Base-by-base conservation (phyloP, 2,888 invertebrate genomes). In the Pristionchus entomophagus region DNA sequence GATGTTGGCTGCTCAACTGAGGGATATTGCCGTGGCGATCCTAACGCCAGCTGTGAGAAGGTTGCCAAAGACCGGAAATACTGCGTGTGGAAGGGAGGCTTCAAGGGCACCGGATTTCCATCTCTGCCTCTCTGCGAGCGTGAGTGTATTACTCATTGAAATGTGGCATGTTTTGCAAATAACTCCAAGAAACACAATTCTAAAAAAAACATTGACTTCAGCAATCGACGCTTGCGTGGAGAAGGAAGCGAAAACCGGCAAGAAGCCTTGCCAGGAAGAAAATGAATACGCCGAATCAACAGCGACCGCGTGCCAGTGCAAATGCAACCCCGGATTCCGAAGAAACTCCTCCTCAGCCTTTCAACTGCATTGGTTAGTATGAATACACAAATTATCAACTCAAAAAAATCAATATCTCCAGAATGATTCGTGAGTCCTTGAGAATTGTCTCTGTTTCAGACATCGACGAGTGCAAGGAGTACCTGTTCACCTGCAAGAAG, bases 391-490 rank as follows among this genome's bases (percentile, higher is more conserved):
- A 10, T 45, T 19, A 73, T 6, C 19, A 26, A 32, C 19, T 45
- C 6, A n/a, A n/a, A n/a, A n/a, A 5, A 10, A 1, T 32, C 51
- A 22, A 10, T 32, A 69, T 69, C 35, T 4, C 14, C 45, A 45
- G 6, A 45, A 10, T 45, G 6, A 45, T 45, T 14, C 14, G 14
- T 14, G 6, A 14, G 6, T 45, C 8, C 10, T 29, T 1, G 12
- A n/a, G 1, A 29, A 10, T 10, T 14, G 45, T 6, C 83, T 5
- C 82, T 59, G 0, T 86, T 87, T 94, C 94, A 93, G 97, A 97
- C 94, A 96, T 97, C 91, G 96, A 97, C 93, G 97, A 97, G 94
- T 97, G 97, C 94, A 62, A 62, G 45, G 35, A 45, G 26, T 95
- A 95, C 73, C 95, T 32, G 14, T 82, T 95, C 29, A 51, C 38